Evolutionary conservation across 2,113 vertebrate species (phyloP).

Genomic region (Conger conger): DNA sequence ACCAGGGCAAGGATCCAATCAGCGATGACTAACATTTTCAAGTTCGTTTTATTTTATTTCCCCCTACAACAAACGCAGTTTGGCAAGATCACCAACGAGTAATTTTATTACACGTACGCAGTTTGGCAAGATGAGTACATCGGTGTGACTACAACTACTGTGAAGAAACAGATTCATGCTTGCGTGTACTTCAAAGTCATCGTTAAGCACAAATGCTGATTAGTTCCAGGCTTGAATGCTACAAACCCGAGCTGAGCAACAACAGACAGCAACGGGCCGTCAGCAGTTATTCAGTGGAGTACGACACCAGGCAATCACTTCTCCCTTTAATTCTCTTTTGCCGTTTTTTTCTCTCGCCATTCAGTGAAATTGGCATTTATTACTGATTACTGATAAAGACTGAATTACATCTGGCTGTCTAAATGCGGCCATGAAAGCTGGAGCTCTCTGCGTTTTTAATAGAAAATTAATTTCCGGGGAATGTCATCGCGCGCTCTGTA

Average conservation of each 20-base stretch:
- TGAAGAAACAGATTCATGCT: too few relatives aligned
- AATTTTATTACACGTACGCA: too few relatives aligned
- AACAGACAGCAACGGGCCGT: not conserved
- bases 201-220: too few relatives aligned
- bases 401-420: too few relatives aligned
- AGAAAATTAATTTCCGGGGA: not conserved
- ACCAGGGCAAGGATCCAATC: too few relatives aligned
- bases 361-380: not conserved
- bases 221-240: not conserved
- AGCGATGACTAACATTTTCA: too few relatives aligned
- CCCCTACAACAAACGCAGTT: too few relatives aligned
- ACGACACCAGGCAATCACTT: not conserved
- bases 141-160: too few relatives aligned
- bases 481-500: not conserved
- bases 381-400: not conserved
- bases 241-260: not conserved
- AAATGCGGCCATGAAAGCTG: not conserved
- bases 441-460: not conserved
- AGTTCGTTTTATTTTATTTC: too few relatives aligned
- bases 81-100: too few relatives aligned
- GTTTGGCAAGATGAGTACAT: too few relatives aligned
- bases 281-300: not conserved
- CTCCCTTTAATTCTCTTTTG: not conserved
- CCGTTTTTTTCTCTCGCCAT: not conserved
- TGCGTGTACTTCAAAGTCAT: too few relatives aligned